Evolutionary conservation across 2,888 invertebrate species (phyloP), one percentile per base, ranked within the genome.

Genomic region (Ectropis crepuscularia): DNA sequence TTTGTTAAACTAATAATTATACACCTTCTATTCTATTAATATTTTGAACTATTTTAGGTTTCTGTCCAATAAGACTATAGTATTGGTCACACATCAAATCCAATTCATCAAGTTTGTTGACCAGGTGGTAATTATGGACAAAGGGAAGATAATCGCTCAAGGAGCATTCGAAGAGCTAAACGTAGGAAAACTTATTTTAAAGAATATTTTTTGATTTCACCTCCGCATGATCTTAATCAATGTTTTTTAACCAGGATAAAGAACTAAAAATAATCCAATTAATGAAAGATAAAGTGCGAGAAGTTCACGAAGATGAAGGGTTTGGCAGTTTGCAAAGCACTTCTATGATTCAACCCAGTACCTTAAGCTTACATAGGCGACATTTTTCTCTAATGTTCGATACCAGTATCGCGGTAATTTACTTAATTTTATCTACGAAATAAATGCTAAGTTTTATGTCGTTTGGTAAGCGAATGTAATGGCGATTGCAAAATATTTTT

Each of bases 31-130:
- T 38, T 49, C 11, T 12, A 10, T 0, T 28, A n/a, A n/a, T 36
- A 1, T 9, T 39, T 10, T 36, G n/a, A 36, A 11, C 11, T 5
- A 43, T 43, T 68, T 50, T 57, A 92, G 92, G 67, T 90, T 93
- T 74, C 84, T 97, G 61, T 91, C 91, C 47, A 93, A 94, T n/a
- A 96, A 96, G 81, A 95, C 96, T 7, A 94, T 96, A 0, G 93
- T 97, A 53, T 87, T 97, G 60, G 95, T 97, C 5, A 98, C 97
- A 0, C 97, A 98, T 89, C 98, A 98, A 81, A 85, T 97, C 55
- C 97, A 98, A 81, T 97, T 96, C 73, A 88, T 96, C 7, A 95
- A 95, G 74, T 90, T 94, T 45, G 96, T 95, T 1, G 95, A 96
- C 80, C 94, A 94, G 63, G 93, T 92, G 11, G 80, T 92, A 0